Evolutionary conservation across 2,113 vertebrate genomes (phyloP), one percentile per base, ranked within the genome.

Genomic region (Lepus timidus): DNA sequence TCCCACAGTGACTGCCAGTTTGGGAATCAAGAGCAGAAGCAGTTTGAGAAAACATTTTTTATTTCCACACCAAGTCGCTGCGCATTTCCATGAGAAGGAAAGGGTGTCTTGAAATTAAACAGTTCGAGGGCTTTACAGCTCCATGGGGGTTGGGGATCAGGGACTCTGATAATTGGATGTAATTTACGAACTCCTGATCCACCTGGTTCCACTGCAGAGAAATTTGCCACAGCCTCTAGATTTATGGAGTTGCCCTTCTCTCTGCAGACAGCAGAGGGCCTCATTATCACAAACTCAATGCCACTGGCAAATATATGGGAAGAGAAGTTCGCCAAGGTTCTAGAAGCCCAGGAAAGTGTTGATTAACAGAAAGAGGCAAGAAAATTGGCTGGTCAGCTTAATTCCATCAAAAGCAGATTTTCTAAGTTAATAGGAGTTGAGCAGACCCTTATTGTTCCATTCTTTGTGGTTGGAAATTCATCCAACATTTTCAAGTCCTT

Each of bases 221-320:
- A 95, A 89, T 93, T 85, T 68, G 71, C 39, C 65, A 39, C 39
- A 81, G 9, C 49, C 73, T 87, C 14, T 62, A 61, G 88, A 95
- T 95, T 96, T 93, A 92, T 90, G 62, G 73, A 19, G 2, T 70
- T 97, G 95, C 36, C 81, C 85, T 97, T 92, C 96, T 83, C 91
- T 96, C 68, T 96, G 82, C 68, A 85, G 90, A 95, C 96, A 95
- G 95, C 97, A 97, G 97, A 96, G 96, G 96, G 97, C 96, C 76
- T 79, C 96, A 82, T 92, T 85, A 93, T 90, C 81, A 92, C 95
- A 95, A 96, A 95, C 33, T 96, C 97, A 90, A n/a, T 33, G 76
- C 95, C 92, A 73, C 19, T 58, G 94, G 44, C 90, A 92, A 92
- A 88, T 93, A 73, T 2, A 79, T 20, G 27, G 75, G 76, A 93